phyloP scores from a whole-genome alignment of 2,797 vertebrate species.

The Buceros bicornis region DNA sequence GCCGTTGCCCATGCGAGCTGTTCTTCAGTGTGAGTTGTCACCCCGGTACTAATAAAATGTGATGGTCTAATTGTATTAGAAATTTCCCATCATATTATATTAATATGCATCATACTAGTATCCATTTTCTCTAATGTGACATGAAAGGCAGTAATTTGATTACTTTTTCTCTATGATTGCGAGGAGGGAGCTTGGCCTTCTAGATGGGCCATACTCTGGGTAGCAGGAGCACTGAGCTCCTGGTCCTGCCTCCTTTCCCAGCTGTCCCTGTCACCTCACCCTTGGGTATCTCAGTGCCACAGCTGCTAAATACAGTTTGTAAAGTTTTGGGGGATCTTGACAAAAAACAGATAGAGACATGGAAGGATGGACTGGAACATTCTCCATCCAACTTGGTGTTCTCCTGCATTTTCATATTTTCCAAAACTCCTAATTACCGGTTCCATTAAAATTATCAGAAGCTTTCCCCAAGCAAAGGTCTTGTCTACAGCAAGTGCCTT shows the following conservation, averaged over 20 bases:
- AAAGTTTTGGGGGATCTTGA: not conserved
- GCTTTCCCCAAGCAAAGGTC: not conserved
- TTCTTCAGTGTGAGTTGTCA: slow-evolving; percentile 71
- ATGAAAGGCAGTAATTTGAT: slow-evolving; percentile 84
- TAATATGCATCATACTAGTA: slow-evolving; percentile 83
- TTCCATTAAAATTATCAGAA: not conserved
- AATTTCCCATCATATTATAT: slow-evolving; percentile 84
- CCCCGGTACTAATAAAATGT: slow-evolving; percentile 80
- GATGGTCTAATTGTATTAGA: slow-evolving; percentile 86
- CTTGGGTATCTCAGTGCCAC: not conserved
- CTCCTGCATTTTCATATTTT: not conserved
- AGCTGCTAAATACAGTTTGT: not conserved
- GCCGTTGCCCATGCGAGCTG: not conserved
- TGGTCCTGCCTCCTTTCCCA: not conserved
- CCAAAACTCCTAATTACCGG: not conserved
- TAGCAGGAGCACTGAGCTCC: fast-evolving
- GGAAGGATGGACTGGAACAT: slow-evolving; percentile 27
- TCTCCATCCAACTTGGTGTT: not conserved
- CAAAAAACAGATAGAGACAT: not conserved
- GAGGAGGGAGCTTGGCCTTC: slow-evolving; percentile 39
- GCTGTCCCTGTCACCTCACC: not conserved
- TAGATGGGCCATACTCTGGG: not conserved
- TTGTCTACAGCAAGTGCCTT: not conserved
- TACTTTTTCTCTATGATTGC: slow-evolving; percentile 77
- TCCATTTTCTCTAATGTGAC: slow-evolving; percentile 82